These are phyloP conservation scores for Psammodynastes pulverulentus DNA, from an alignment of 2,113 vertebrate species.

Conservation along the genomic window DNA sequence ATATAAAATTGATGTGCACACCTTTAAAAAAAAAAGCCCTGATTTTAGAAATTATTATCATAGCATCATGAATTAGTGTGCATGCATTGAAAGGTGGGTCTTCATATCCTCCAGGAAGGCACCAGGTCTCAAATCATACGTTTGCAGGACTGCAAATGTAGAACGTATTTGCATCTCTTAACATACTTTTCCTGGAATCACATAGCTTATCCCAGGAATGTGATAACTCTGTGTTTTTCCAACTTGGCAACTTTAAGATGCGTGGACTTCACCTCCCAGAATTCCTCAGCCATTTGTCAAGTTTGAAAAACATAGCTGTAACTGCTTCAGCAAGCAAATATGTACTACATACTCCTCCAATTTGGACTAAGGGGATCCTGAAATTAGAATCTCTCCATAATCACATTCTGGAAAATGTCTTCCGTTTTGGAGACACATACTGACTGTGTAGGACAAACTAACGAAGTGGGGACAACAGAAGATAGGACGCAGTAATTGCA, in stretches of 20 bases:
- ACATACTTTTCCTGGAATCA: background rate
- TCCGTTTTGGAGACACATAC: too few species aligned
- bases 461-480: background rate
- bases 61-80: background rate
- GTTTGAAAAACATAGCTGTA: background rate
- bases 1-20: background rate
- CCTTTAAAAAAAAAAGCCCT: background rate
- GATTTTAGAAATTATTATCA: background rate
- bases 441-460: background rate
- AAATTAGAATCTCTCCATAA: background rate
- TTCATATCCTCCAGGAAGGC: background rate
- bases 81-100: background rate
- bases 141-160: background rate
- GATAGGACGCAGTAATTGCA: too few species aligned
- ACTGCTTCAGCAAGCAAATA: background rate
- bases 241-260: background rate
- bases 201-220: background rate
- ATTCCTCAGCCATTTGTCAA: background rate
- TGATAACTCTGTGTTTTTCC: background rate
- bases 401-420: background rate
- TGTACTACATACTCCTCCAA: background rate
- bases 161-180: background rate
- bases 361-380: background rate
- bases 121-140: background rate
- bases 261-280: background rate